Base-by-base conservation (phyloP, 2,797 vertebrate genomes). In the Masticophis lateralis region DNA sequence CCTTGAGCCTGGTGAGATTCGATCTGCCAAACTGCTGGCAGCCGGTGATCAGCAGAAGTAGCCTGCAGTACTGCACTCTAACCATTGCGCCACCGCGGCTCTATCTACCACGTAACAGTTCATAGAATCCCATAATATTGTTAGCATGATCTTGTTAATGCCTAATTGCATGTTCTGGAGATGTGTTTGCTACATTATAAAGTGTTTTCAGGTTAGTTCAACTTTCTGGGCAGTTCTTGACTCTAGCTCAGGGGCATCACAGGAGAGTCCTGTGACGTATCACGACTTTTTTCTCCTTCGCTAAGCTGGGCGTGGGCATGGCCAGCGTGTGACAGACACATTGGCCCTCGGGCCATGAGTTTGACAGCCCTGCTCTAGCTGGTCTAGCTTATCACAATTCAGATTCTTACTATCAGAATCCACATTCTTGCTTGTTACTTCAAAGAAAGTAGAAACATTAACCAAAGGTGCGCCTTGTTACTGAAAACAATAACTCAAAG, bases 11-110 rank as follows among this genome's bases (percentile, higher is more conserved):
- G 55, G 55, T 56, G 55, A 14, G 3, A 56, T 56, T 56, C 12
- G 3, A 56, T 4, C 55, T 56, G 55, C 12, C 55, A 14, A 56
- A 56, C 55, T 56, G 11, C 53, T 55, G 53, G 53, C 53, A 55
- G 53, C 53, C 0, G 11, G 53, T 13, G 55, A 56, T 13, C 55
- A 56, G 55, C 55, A 56, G 55, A 14, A 56, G 55, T 56, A 56
- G 55, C 55, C 55, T 56, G 12, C 13, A 56, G 3, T 56, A 56
- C 55, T 14, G 13, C 2, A 14, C 10, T 56, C 55, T 56, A 14
- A 56, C 3, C 55, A 56, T 2, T 56, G 13, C 0, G 0, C 0
- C 55, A 56, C 55, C 3, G 10, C 13, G 0, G 13, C 4, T 56
- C 55, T 56, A 56, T 56, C 14, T 57, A 57, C 56, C 63, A 32